Percentiles rank a stretch among this genome's conserved stretches.
Conservation (phyloP, 2,797 vertebrate genomes). For the Sciurus carolinensis region DNA sequence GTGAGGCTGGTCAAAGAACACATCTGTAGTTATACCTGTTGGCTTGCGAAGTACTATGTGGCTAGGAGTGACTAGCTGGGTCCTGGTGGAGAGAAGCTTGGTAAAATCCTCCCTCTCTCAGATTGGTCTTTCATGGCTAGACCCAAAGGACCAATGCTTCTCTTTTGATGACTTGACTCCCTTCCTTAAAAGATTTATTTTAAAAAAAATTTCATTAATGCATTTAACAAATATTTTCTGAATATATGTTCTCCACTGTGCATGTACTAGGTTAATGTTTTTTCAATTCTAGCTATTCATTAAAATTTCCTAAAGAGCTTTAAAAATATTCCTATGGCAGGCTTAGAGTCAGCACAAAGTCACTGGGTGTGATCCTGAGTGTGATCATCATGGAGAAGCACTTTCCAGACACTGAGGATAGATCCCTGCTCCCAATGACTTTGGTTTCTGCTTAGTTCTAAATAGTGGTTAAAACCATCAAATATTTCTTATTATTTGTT, state of each 20-base stretch:
- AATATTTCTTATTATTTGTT: not conserved
- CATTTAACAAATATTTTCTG: constrained; percentile 19
- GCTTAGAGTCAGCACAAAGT: not conserved
- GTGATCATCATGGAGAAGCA: not conserved
- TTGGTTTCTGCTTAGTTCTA: not conserved
- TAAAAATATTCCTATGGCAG: not conserved
- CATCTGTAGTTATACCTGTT: not conserved
- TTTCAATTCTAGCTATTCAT: not conserved
- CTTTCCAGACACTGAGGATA: not conserved
- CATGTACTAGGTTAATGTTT: not conserved
- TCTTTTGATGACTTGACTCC: not conserved
- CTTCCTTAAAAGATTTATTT: not conserved
- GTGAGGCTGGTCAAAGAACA: not conserved
- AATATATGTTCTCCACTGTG: not conserved
- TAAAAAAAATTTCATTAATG: not conserved
- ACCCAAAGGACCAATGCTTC: not conserved
- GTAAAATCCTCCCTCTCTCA: not conserved
- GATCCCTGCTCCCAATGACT: not conserved
- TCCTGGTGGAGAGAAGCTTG: not conserved
- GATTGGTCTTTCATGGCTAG: not conserved
- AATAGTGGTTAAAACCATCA: not conserved
- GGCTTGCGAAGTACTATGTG: not conserved
- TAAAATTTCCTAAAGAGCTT: not conserved
- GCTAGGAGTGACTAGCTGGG: not conserved
- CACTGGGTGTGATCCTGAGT: not conserved